These are phyloP conservation scores for Trichomalopsis sarcophagae DNA, from an alignment of 1,140 invertebrate genomes.

Conservation along the genomic window DNA sequence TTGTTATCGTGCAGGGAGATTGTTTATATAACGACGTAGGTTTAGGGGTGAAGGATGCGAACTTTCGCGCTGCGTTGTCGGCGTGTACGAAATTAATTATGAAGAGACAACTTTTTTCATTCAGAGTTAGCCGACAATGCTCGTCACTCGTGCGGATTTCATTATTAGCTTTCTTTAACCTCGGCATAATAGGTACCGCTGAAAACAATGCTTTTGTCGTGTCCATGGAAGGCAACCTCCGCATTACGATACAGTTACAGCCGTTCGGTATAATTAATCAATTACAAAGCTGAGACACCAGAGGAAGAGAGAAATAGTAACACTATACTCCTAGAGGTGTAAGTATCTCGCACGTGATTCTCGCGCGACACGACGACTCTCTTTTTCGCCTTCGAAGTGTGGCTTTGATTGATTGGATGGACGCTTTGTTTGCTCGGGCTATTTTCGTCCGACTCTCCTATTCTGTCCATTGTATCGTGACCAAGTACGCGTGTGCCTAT, in stretches of 20 bases:
- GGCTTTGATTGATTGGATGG: background rate
- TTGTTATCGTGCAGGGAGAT: background rate
- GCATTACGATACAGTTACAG: too few relatives aligned
- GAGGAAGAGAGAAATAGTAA: background rate
- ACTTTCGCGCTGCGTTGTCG: background rate
- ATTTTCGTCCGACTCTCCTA: background rate
- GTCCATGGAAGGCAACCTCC: background rate
- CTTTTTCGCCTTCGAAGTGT: background rate
- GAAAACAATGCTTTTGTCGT: too few relatives aligned
- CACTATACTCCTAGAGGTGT: background rate
- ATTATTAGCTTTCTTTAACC: too few relatives aligned
- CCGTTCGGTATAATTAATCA: background rate
- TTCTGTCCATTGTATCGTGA: background rate
- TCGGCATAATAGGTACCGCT: too few relatives aligned
- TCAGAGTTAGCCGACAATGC: too few relatives aligned
- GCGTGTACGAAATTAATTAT: too few relatives aligned
- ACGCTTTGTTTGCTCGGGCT: background rate
- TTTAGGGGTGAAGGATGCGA: background rate
- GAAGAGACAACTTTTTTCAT: too few relatives aligned
- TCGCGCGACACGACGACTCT: too few relatives aligned
- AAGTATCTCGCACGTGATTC: background rate
- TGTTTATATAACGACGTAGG: background rate
- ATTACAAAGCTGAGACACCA: background rate
- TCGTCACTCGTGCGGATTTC: too few relatives aligned
- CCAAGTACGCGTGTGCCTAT: too few relatives aligned